These are phyloP conservation scores for Oxygymnocypris stewartii DNA, from an alignment of 2,113 vertebrate species.

Conservation along the genomic window DNA sequence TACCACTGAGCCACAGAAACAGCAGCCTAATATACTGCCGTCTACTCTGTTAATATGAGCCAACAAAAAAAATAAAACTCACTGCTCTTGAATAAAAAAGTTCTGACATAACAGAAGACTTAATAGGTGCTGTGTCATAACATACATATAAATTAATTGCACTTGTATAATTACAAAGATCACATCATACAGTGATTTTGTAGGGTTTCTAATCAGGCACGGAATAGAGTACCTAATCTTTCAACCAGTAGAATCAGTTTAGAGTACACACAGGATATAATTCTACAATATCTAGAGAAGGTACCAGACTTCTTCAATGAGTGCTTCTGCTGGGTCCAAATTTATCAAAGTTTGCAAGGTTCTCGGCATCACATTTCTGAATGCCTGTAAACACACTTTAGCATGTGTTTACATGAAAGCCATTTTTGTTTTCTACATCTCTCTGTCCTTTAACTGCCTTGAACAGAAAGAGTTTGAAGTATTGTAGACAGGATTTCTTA, in stretches of 20 bases:
- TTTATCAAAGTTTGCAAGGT: neutral
- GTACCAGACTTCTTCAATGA: neutral
- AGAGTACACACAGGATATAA: neutral
- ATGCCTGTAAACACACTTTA: neutral
- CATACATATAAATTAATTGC: neutral
- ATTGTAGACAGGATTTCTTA: neutral
- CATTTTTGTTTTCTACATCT: neutral
- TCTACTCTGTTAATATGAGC: too few species aligned
- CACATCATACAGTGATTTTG: neutral
- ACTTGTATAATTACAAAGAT: neutral
- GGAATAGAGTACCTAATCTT: neutral
- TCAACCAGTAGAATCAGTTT: neutral
- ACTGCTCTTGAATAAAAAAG: too few species aligned
- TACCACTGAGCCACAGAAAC: too few species aligned
- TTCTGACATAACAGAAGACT: too few species aligned
- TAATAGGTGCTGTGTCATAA: neutral
- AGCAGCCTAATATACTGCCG: too few species aligned
- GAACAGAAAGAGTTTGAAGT: slow-evolving; percentile 6
- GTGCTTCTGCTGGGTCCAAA: neutral
- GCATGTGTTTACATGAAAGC: neutral
- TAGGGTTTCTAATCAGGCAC: neutral
- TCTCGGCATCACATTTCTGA: neutral
- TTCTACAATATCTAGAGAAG: neutral
- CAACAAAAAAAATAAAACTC: too few species aligned
- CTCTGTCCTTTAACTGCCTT: neutral